Conservation (phyloP, 1,140 invertebrate species). For the Akabosia matsudoensis region DNA sequence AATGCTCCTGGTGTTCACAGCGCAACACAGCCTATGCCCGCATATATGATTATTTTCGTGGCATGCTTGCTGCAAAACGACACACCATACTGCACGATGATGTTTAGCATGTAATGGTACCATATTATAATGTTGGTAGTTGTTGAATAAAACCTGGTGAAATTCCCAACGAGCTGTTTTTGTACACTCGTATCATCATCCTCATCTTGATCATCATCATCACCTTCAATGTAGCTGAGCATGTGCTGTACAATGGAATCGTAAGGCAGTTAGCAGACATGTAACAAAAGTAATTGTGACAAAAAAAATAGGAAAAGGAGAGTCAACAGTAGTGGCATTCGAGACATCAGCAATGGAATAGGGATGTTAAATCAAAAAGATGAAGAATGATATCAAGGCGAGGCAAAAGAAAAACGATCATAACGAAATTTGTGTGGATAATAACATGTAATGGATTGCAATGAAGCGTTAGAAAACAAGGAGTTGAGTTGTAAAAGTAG, state of each 20-base stretch:
- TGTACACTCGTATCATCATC: neutral
- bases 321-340: neutral
- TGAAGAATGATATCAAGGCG: conserved; percentile 7
- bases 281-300: conserved; percentile 15
- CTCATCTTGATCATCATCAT: neutral
- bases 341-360: neutral
- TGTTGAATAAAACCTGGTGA: conserved; percentile 12
- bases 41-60: neutral
- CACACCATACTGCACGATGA: neutral
- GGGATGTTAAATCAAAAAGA: conserved; percentile 1
- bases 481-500: conserved; percentile 17
- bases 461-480: conserved; percentile 4
- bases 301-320: neutral
- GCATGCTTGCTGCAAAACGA: no score
- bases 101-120: no score
- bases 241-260: neutral
- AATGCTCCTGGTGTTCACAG: conserved; percentile 20
- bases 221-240: neutral
- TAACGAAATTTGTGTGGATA: neutral
- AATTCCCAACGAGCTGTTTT: conserved; percentile 21
- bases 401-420: conserved; percentile 10
- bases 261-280: neutral
- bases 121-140: no score
- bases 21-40: neutral
- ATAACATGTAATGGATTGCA: conserved; percentile 1